phyloP scores from a whole-genome alignment of 2,888 invertebrate species.

The Dolomedes plantarius region DNA sequence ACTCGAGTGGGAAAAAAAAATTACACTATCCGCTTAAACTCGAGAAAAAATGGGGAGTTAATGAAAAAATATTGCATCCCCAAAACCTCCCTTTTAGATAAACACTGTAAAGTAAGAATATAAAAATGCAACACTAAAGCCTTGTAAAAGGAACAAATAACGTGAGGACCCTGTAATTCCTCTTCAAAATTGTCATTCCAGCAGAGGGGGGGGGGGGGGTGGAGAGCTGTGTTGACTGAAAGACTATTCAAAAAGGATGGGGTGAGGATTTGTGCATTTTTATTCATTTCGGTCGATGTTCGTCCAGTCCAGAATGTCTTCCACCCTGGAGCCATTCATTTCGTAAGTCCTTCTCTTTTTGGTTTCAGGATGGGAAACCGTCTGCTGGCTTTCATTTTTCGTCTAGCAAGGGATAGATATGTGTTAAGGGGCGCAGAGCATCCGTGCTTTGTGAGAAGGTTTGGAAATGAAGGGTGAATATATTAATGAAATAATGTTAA shows the following conservation, averaged over 20 bases:
- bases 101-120: constrained; percentile 29
- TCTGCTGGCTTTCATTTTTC: no score
- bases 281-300: constrained; percentile 29
- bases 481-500: no score
- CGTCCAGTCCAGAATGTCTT: background rate
- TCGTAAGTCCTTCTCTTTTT: constrained; percentile 40
- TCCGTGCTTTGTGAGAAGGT: no score
- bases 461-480: no score
- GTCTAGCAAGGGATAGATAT: no score
- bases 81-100: constrained; percentile 28
- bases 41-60: constrained; percentile 8
- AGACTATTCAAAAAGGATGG: constrained; percentile 40
- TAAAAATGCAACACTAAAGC: constrained; percentile 56
- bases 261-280: constrained; percentile 2
- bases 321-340: constrained; percentile 47
- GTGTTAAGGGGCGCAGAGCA: no score
- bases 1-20: background rate
- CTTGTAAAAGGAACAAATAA: constrained; percentile 56
- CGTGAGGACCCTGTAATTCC: constrained; percentile 44
- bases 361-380: no score
- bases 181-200: constrained; percentile 69
- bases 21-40: constrained; percentile 1
- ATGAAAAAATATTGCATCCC: constrained; percentile 33
- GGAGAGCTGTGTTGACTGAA: constrained; percentile 34
- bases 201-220: constrained; percentile 20